Base-by-base conservation (phyloP, 2,888 invertebrate species). In the Torymus texanus region DNA sequence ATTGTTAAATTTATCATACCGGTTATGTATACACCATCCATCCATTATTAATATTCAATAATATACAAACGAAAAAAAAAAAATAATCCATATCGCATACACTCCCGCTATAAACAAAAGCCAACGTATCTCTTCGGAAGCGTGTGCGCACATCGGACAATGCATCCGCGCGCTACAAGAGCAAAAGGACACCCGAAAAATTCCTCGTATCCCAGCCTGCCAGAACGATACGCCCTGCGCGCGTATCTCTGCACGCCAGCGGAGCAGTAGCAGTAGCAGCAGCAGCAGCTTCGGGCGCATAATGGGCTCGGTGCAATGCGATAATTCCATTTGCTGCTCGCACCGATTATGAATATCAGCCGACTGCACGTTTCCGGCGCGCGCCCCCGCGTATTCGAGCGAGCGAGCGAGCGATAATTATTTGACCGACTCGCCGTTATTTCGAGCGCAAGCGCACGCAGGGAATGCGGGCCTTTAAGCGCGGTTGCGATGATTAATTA, bases 291-390 rank as follows among this genome's bases (percentile, higher is more conserved):
- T 55, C 29, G 16, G 41, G 16, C 24, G 11, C 50, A 73, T 63
- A 63, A 73, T 73, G 53, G 59, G 81, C 85, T 77, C 83, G 83
- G 84, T 82, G 85, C 86, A 88, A 86, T 85, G 87, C 85, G 88
- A 88, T 90, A 88, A 89, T 89, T 90, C 90, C 87, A 88, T 89
- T 90, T 88, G 86, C 86, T 18, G 83, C 14, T 85, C 41, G 41
- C 41, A 8, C 41, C 89, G 89, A 90, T 89, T 90, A 89, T 88
- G 88, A 89, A 88, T 89, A 90, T 89, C 89, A 89, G 86, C 75
- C 75, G 80, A 63, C 78, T 62, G 84, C 87, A 82, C 74, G 83
- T 84, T 86, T 86, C 86, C 85, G 84, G 68, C 82, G 77, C 76
- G 18, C 56, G 29, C 67, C 51, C 58, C 3, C 51, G 53, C 61